phyloP scores from a whole-genome alignment of 2,113 vertebrate species.

The Alligator sinensis region DNA sequence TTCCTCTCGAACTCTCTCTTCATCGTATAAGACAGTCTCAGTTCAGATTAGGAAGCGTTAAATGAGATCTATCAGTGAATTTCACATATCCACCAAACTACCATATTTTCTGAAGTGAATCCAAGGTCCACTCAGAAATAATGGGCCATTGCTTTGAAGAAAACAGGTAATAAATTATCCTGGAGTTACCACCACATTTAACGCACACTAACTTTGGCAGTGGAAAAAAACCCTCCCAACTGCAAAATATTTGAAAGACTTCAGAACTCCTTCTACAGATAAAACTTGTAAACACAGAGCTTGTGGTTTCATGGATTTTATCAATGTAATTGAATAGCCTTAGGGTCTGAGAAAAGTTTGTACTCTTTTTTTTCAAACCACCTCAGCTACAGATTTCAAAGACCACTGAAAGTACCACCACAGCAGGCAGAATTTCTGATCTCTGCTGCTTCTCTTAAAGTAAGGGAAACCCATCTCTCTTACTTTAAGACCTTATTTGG shows the following conservation, averaged over 20 bases:
- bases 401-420: not conserved
- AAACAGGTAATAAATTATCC: constrained; percentile 42
- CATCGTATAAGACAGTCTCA: not conserved
- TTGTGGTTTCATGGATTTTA: not conserved
- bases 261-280: not conserved
- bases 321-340: constrained; percentile 19
- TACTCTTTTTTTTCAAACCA: not conserved
- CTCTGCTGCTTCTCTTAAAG: not conserved
- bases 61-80: not conserved
- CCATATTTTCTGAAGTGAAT: constrained; percentile 31
- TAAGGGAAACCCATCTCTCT: too few species aligned
- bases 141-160: constrained; percentile 4
- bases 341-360: not conserved
- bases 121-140: not conserved
- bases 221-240: not conserved
- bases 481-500: too few species aligned
- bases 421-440: not conserved
- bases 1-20: constrained; percentile 10
- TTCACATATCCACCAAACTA: not conserved
- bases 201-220: not conserved
- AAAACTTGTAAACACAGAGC: not conserved
- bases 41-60: not conserved
- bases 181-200: not conserved
- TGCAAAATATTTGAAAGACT: not conserved
- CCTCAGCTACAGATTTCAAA: not conserved